Evolutionary conservation across 2,113 vertebrate genomes (phyloP).

Genomic region (Laterallus jamaicensis): DNA sequence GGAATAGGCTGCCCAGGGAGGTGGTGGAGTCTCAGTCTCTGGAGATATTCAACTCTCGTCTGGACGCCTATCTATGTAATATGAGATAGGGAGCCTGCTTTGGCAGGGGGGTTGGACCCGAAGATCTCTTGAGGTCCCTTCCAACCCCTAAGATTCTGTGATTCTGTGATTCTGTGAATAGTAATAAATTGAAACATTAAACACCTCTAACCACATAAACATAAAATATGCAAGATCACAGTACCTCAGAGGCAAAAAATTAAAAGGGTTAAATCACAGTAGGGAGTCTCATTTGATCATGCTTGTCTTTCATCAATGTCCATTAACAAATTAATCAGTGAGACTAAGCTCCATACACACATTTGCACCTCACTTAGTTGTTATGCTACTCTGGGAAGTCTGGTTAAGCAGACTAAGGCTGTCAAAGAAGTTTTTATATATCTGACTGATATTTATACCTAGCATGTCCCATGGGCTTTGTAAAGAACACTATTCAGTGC

Average conservation of each 20-base stretch:
- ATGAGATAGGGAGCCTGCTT: no score
- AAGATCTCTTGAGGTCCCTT: no score
- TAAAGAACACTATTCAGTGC: background rate
- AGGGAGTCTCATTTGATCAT: background rate
- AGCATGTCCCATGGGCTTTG: background rate
- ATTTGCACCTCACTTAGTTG: background rate
- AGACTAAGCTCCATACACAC: background rate
- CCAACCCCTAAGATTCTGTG: no score
- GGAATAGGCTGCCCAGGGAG: no score
- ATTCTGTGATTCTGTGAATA: no score
- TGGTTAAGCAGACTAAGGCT: background rate
- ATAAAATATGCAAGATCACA: background rate
- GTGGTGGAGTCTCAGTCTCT: no score
- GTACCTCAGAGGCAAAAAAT: background rate
- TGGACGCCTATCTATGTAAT: no score
- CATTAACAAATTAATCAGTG: slow-evolving; percentile 11
- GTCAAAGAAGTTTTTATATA: slow-evolving; percentile 20
- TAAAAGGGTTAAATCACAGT: slow-evolving; percentile 20
- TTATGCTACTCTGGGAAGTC: background rate
- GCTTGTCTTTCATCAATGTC: slow-evolving; percentile 26
- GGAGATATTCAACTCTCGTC: no score
- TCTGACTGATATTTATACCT: slow-evolving; percentile 7
- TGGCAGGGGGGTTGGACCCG: no score
- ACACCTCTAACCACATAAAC: background rate
- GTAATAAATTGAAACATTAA: background rate